Base-by-base conservation (phyloP, 2,888 invertebrate species). In the Apotomis capreana region DNA sequence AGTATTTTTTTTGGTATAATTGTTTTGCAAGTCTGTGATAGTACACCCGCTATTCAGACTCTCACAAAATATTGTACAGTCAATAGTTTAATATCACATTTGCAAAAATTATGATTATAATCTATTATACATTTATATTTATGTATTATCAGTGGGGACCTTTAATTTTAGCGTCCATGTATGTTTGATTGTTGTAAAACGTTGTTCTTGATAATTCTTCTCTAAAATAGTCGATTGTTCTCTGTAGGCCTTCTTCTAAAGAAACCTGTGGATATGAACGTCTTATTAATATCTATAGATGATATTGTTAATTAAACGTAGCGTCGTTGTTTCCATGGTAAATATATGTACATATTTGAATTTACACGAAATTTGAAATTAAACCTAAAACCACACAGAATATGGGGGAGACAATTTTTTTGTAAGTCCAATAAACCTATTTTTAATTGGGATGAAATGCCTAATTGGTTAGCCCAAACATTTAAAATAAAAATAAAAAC, bases 141-240 rank as follows among this genome's bases (percentile, higher is more conserved):
- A 26, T 26, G 49, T 49, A 54, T 59, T 37, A 26, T 69, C 83
- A 88, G 77, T 87, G 87, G 76, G 84, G 84, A 76, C 81, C 84
- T 81, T 88, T 88, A 13, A 84, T 85, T 81, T 89, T 91, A 59
- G 86, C 83, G 76, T 93, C 87, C 84, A 93, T 90, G 76, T 93
- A 93, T 4, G 92, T 93, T 80, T 92, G 91, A 79, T 93, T 93
- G 75, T 92, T 92, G 74, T 86, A 84, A 80, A 91, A 91, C 70
- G 92, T 90, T 67, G 89, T 90, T 77, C 93, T 85, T n/a, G 90
- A 88, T 74, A 99, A 92, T 91, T 99, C 99, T 84, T 97, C 96
- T 76, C 95, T 95, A 89, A 99, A 99, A 89, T 99, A 99, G 74
- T 97, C 96, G 74, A 99, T 97, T 46, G 99, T 99, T 90, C 96